phyloP scores from a whole-genome alignment of 2,888 invertebrate species.

The Micoletzkya japonica region DNA sequence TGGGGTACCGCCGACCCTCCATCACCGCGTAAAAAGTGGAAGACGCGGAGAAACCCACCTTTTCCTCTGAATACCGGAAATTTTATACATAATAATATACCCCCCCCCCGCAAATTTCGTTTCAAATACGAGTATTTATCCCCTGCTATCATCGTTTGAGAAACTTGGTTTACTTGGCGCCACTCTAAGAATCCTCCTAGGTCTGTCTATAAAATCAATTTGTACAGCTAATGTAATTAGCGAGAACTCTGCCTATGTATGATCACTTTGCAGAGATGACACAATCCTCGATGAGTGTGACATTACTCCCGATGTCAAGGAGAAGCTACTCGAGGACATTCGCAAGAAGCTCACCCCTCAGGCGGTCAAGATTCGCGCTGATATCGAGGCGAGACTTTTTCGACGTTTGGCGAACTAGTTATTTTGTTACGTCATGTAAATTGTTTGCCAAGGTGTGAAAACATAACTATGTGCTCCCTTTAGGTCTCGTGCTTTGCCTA shows the following conservation, averaged over 20 bases:
- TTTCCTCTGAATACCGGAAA: too few relatives aligned
- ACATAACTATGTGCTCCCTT: background rate
- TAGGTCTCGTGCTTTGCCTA: constrained; percentile 88
- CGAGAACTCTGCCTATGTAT: constrained; percentile 2
- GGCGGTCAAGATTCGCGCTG: constrained; percentile 88
- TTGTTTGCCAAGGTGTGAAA: background rate
- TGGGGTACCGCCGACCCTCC: too few relatives aligned
- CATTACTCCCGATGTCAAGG: constrained; percentile 86
- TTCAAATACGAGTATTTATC: too few relatives aligned
- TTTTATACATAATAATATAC: background rate
- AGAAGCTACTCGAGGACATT: constrained; percentile 88
- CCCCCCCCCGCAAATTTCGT: background rate
- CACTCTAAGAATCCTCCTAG: too few relatives aligned
- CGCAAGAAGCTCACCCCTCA: constrained; percentile 93
- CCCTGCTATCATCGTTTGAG: too few relatives aligned
- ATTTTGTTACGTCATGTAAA: too few relatives aligned
- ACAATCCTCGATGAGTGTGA: constrained; percentile 92
- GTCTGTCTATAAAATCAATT: too few relatives aligned
- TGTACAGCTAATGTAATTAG: constrained; percentile 16
- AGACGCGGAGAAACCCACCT: too few relatives aligned
- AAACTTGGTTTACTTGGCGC: too few relatives aligned
- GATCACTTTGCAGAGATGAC: constrained; percentile 77
- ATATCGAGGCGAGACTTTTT: constrained; percentile 71
- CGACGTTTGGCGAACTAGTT: too few relatives aligned
- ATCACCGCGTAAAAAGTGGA: too few relatives aligned